Conservation (phyloP, 2,113 vertebrate species). For the Sula dactylatra region DNA sequence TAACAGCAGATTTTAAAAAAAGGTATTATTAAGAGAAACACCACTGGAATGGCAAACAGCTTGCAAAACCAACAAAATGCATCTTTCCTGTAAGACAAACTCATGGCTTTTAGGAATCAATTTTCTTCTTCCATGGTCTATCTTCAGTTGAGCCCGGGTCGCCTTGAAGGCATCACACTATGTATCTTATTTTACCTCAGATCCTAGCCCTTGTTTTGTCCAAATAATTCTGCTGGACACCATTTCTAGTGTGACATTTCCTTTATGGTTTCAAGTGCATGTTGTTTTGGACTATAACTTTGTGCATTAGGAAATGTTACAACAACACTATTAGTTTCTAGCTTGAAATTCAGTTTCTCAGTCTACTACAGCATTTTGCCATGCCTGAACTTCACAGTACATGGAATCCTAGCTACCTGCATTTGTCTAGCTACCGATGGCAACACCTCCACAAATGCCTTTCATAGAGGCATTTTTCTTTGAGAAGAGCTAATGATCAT, state of each 20-base stretch:
- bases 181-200: neutral
- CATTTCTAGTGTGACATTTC: neutral
- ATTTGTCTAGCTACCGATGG: neutral
- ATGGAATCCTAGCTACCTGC: neutral
- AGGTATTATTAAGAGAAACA: neutral
- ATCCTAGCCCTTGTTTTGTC: neutral
- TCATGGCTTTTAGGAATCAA: neutral
- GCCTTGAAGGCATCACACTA: neutral
- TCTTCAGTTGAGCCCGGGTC: neutral
- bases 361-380: neutral
- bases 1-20: neutral
- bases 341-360: neutral
- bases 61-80: neutral
- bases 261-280: neutral
- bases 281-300: neutral
- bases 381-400: neutral
- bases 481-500: neutral
- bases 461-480: neutral
- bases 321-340: neutral
- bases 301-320: neutral
- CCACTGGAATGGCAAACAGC: neutral
- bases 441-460: neutral
- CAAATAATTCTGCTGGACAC: neutral
- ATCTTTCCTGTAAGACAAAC: neutral
- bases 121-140: neutral